Evolutionary conservation across 2,113 vertebrate genomes (phyloP), one percentile per base, ranked within the genome.

Genomic region (Melanerpes aurifrons): DNA sequence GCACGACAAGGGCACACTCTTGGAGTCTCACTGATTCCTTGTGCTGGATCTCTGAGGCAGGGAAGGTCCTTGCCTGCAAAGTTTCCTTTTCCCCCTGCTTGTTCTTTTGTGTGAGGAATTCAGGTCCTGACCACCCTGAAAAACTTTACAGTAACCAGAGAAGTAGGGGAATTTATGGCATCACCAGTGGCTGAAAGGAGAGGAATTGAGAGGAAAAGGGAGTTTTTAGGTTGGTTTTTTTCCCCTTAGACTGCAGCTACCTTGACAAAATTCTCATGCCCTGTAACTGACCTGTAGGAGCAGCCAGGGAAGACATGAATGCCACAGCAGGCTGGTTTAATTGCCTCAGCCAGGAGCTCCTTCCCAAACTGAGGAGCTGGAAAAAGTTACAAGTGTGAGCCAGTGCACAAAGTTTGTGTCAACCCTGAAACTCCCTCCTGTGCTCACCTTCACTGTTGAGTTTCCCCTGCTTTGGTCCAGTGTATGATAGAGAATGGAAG

Each of bases 121-220:
- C 58, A 40, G 37, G 72, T 72, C 57, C 72, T 94, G 94, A 82
- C 85, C 95, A 92, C 89, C 79, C 82, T 78, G 82, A 88, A 95
- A 90, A 69, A 37, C 54, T 91, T 94, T 81, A 81, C 69, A 94
- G 89, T 83, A 92, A 92, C 85, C 85, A 90, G 91, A 95, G 95
- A 94, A 94, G 72, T 54, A 71, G 58, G 85, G 82, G 87, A 94
- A 95, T 95, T 90, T 90, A 75, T 72, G 86, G 87, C 62, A 5
- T 90, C 64, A 82, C 79, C 15, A 40, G 87, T 1, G 25, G 61
- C 72, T 91, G 91, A 92, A 92, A 89, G 75, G 69, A 68, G 85
- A 96, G 69, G 79, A 72, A 78, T n/a, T 45, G 58, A 86, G 82
- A 86, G 69, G 69, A 90, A 92, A 94, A 91, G 15, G 1, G 29